Percentiles rank a stretch among this genome's conserved stretches.
Conservation (phyloP, 2,888 invertebrate genomes). For the Chrysopilus asiliformis region DNA sequence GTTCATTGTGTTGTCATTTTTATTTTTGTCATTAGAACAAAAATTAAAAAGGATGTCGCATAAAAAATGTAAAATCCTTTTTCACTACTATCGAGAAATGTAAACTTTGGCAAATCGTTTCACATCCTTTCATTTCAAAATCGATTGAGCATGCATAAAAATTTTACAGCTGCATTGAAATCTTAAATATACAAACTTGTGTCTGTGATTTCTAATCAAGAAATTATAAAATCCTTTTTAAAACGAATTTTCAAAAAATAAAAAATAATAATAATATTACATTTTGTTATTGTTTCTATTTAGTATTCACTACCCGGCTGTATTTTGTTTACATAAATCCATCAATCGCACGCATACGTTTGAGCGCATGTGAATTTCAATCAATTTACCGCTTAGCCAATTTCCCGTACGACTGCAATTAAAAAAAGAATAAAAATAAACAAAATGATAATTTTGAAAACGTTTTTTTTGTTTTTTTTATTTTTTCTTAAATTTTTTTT, state of each 20-base stretch:
- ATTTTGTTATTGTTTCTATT: background rate
- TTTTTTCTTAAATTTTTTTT: background rate
- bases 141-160: no score
- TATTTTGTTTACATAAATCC: slow-evolving; percentile 7
- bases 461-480: slow-evolving; percentile 2
- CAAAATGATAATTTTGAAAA: slow-evolving; percentile 11
- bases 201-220: no score
- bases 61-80: no score
- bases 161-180: no score
- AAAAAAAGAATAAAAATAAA: slow-evolving; percentile 15
- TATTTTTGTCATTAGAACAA: no score
- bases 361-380: slow-evolving; percentile 6
- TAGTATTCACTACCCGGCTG: slow-evolving; percentile 8
- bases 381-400: slow-evolving; percentile 16
- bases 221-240: no score
- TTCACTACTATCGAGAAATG: no score
- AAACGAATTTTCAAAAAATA: background rate
- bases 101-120: no score
- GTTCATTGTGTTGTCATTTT: no score
- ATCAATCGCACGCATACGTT: slow-evolving; percentile 1
- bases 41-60: no score
- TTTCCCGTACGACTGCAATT: slow-evolving; percentile 17
- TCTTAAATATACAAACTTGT: no score
- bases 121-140: no score
- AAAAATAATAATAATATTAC: background rate